Base-by-base conservation (phyloP, 2,888 invertebrate species). In the Augochlorella aurata region DNA sequence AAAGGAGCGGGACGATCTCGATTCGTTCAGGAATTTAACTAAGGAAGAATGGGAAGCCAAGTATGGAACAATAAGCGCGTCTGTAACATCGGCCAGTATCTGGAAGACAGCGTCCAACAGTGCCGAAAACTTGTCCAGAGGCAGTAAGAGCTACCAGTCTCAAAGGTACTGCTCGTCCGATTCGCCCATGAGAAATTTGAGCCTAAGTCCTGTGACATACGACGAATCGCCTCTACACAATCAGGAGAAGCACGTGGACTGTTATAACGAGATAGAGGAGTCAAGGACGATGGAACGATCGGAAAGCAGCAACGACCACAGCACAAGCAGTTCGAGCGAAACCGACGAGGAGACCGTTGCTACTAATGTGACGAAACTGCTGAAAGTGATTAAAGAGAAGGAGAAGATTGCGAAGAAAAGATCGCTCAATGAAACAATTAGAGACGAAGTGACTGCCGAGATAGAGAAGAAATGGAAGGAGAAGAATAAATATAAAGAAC, bases 1-100 rank as follows among this genome's bases (percentile, higher is more conserved):
- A 8, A 91, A 91, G 29, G 89, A 88, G 44, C 87, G 86, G 5
- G 90, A 92, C 9, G 91, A 92, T 69, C 85, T 90, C 0, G 91
- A 92, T 14, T 84, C 89, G 0, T 93, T 90, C 58, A 85, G 93
- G 9, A 93, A 93, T 78, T 81, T 93, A 14, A 93, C 93, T 3
- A 93, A 92, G 75, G 93, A 93, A 74, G 93, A 93, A 71, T 93
- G 93, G 93, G 93, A 93, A 16, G 92, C 92, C 0, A 92, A 89
- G 21, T 90, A 93, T 50, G 90, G 85, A 10, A 81, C 85, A 1
- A 80, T 47, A 63, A 81, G 77, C 58, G 18, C 67, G 8, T 14
- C 45, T 2, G 18, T 79, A 29, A 21, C 71, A 9, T n/a, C 24
- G 44, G 79, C 0, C 73, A 79, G 21, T 21, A n/a, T 16, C 16